These are phyloP conservation scores for Emydoidea blandingii DNA, from an alignment of 2,797 vertebrate species.

Conservation along the genomic window DNA sequence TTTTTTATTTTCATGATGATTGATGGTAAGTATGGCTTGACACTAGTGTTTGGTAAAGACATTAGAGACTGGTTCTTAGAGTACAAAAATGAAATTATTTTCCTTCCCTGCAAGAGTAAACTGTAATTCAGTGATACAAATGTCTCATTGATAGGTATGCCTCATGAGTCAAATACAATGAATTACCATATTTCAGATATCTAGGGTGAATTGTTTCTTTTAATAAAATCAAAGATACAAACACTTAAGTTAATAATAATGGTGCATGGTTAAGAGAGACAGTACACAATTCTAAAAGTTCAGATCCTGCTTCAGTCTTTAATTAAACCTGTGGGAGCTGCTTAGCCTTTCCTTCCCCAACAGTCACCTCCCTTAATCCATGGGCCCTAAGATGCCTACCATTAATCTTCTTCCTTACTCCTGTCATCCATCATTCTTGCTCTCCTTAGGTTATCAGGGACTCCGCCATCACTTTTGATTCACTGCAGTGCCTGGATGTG, in stretches of 20 bases:
- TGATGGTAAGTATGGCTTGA: slow-evolving; percentile 89
- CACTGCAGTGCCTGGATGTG: background rate
- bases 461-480: background rate
- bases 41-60: slow-evolving; percentile 4
- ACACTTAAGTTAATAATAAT: background rate
- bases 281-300: background rate
- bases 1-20: slow-evolving; percentile 99
- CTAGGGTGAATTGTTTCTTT: background rate
- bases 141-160: background rate
- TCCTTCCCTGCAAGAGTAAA: background rate
- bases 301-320: background rate
- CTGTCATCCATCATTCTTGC: background rate
- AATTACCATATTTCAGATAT: background rate
- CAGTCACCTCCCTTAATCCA: background rate
- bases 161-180: background rate
- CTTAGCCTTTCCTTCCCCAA: background rate
- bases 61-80: background rate
- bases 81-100: background rate
- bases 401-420: background rate
- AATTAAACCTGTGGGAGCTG: background rate
- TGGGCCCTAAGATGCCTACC: background rate
- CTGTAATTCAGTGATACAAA: background rate
- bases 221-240: background rate
- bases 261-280: background rate
- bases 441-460: background rate